These are phyloP conservation scores for Palloptera scutellata DNA, from an alignment of 2,888 invertebrate genomes.

Conservation along the genomic window DNA sequence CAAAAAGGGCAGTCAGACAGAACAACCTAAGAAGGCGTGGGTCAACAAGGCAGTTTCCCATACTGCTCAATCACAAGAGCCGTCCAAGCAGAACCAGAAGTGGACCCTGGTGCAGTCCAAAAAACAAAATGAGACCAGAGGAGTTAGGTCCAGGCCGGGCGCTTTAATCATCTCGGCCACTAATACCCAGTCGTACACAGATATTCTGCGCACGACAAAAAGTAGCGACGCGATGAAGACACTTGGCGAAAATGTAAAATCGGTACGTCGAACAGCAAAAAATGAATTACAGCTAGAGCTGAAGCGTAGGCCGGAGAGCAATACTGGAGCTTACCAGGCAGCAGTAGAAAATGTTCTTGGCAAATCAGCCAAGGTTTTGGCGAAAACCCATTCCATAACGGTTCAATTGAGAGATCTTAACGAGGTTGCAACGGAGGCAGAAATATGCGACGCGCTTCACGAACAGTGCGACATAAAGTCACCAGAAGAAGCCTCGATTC, in stretches of 20 bases:
- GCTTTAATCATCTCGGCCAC: conserved; percentile 9
- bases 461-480: not conserved
- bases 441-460: not conserved
- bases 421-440: not conserved
- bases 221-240: not conserved
- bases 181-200: not conserved
- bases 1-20: too few species aligned
- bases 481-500: not conserved
- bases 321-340: not conserved
- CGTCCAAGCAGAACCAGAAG: not conserved
- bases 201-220: conserved; percentile 5
- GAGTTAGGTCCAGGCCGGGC: too few species aligned
- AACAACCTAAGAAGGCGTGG: too few species aligned
- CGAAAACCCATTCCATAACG: not conserved
- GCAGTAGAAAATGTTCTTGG: not conserved
- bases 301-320: not conserved
- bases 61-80: too few species aligned
- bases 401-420: not conserved
- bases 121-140: too few species aligned
- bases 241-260: conserved; percentile 7
- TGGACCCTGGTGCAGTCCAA: too few species aligned
- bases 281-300: conserved; percentile 4
- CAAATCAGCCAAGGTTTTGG: not conserved
- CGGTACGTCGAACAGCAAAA: conserved; percentile 9
- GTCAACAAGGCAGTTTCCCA: too few species aligned